Evolutionary conservation across 2,888 invertebrate genomes (phyloP).

Genomic region (Chaetoderma sp.): DNA sequence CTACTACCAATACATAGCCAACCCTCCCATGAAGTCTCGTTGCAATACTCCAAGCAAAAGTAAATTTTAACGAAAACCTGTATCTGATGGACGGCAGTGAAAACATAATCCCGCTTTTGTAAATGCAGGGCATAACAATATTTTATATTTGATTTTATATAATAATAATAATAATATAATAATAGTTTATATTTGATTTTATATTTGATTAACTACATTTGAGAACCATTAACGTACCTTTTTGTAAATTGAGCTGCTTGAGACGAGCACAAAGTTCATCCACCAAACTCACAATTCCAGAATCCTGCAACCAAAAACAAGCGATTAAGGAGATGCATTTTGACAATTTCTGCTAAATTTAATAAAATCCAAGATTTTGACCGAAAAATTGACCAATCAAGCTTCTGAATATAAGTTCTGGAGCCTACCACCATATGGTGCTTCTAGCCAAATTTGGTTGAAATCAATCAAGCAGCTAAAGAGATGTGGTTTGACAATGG

Average conservation of each 20-base stretch:
- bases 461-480: no score
- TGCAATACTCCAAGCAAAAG: no score
- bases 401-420: no score
- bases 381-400: no score
- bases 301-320: slow-evolving; percentile 74
- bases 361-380: no score
- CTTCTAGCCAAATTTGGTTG: no score
- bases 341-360: background rate
- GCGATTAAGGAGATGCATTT: background rate
- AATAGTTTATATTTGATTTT: background rate
- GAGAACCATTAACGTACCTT: slow-evolving; percentile 41
- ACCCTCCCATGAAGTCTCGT: no score
- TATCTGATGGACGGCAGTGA: background rate
- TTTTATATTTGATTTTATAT: background rate
- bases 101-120: no score
- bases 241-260: slow-evolving; percentile 73
- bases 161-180: background rate
- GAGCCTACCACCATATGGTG: no score
- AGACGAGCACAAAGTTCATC: slow-evolving; percentile 85
- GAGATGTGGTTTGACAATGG: no score
- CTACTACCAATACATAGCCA: no score
- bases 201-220: background rate
- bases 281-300: slow-evolving; percentile 84
- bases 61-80: background rate
- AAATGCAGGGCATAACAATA: background rate